Evolutionary conservation across 2,888 invertebrate species (phyloP).

Genomic region (Aphidius colemani): DNA sequence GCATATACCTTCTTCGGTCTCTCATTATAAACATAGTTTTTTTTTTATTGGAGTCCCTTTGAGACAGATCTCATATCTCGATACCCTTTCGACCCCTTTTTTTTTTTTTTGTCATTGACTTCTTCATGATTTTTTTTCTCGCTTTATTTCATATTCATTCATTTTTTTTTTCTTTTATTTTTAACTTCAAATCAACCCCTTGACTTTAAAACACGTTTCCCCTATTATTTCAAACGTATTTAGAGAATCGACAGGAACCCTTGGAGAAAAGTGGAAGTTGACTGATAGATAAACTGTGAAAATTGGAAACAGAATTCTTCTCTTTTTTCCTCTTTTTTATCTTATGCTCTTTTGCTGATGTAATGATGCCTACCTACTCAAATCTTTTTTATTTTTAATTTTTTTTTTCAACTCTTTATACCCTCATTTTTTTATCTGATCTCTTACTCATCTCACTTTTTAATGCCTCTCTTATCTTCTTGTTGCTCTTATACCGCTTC

Average conservation of each 20-base stretch:
- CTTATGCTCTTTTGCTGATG: slow-evolving; percentile 28
- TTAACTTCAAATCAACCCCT: slow-evolving; percentile 5
- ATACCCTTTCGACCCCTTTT: slow-evolving; percentile 18
- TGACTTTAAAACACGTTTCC: background rate
- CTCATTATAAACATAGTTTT: slow-evolving; percentile 14
- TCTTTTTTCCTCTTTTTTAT: slow-evolving; percentile 29
- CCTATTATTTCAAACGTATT: slow-evolving; percentile 24
- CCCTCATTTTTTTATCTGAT: slow-evolving; percentile 2
- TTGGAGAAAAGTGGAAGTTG: slow-evolving; percentile 11
- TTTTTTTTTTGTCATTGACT: slow-evolving; percentile 13
- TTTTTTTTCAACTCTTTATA: slow-evolving; percentile 13
- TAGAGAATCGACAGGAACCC: slow-evolving; percentile 22
- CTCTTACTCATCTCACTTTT: slow-evolving; percentile 15
- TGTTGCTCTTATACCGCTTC: no score
- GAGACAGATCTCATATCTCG: slow-evolving; percentile 18
- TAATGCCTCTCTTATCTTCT: background rate
- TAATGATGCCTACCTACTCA: slow-evolving; percentile 26
- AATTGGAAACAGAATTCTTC: slow-evolving; percentile 21
- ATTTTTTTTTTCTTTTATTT: background rate
- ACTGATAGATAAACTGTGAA: slow-evolving; percentile 21
- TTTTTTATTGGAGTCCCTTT: slow-evolving; percentile 18
- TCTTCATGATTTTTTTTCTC: background rate
- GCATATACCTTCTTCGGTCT: slow-evolving; percentile 15
- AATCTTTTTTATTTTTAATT: slow-evolving; percentile 19
- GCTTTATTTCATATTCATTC: background rate